Conservation (phyloP, 2,888 invertebrate species). For the Crematogaster levior region DNA sequence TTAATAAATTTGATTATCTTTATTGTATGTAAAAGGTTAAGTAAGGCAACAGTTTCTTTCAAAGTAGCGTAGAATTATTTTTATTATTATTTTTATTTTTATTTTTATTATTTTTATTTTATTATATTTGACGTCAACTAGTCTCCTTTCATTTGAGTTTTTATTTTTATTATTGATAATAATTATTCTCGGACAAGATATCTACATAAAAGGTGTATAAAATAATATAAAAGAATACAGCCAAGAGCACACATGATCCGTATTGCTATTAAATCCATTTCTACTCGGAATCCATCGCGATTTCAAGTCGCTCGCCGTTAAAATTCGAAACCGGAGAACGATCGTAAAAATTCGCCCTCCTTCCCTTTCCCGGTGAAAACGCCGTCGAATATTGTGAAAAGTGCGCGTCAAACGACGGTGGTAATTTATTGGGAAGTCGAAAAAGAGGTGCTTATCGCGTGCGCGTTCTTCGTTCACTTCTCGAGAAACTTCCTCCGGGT, state of each 20-base stretch:
- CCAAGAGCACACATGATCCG: background rate
- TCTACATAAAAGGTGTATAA: background rate
- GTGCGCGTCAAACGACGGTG: conserved; percentile 60
- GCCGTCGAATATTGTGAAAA: conserved; percentile 36
- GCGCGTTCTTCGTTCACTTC: conserved; percentile 11
- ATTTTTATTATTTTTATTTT: no score
- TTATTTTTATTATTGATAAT: conserved; percentile 17
- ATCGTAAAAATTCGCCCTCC: conserved; percentile 33
- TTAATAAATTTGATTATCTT: conserved; percentile 28
- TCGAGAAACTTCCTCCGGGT: conserved; percentile 41
- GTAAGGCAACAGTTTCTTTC: background rate
- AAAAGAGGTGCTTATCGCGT: conserved; percentile 61
- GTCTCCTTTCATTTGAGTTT: no score
- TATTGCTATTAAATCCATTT: conserved; percentile 13
- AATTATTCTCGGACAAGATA: background rate
- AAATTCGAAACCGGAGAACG: conserved; percentile 16
- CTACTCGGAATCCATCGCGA: background rate
- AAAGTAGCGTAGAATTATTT: background rate
- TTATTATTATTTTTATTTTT: no score
- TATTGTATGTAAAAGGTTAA: background rate
- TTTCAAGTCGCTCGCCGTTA: conserved; percentile 17
- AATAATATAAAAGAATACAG: conserved; percentile 8
- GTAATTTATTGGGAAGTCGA: conserved; percentile 69
- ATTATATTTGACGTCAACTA: no score
- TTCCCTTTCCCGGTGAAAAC: conserved; percentile 28